A percentile compares a stretch with the other conserved stretches of the same genome.
Evolutionary conservation across 2,113 vertebrate species (phyloP).

Genomic region (Micromys minutus): DNA sequence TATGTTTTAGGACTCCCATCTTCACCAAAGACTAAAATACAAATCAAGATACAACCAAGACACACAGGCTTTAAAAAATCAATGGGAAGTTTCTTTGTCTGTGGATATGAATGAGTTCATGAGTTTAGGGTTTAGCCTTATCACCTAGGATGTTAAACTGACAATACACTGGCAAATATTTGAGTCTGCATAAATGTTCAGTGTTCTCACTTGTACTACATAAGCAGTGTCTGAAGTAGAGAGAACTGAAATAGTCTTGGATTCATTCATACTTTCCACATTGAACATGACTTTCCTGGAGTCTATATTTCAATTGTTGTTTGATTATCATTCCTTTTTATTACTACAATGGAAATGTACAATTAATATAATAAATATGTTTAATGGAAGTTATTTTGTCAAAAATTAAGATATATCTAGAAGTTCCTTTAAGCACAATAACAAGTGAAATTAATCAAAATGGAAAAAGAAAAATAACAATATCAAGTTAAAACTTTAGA

Average conservation of each 20-base stretch:
- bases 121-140: not conserved
- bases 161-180: not conserved
- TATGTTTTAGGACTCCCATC: too few species aligned
- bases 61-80: not conserved
- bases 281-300: not conserved
- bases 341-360: not conserved
- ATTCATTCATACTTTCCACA: not conserved
- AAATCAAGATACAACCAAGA: not conserved
- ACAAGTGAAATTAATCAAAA: not conserved
- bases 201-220: not conserved
- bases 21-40: not conserved
- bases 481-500: not conserved
- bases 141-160: not conserved
- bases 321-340: not conserved
- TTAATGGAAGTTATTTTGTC: not conserved
- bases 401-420: slow-evolving; percentile 4
- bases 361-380: not conserved
- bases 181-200: not conserved
- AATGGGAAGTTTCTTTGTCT: not conserved
- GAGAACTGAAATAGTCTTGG: not conserved
- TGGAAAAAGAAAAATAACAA: not conserved
- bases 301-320: slow-evolving; percentile 1
- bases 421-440: not conserved
- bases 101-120: not conserved
- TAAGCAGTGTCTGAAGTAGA: not conserved